Evolutionary conservation across 2,113 vertebrate genomes (phyloP), one percentile per base, ranked within the genome.

Genomic region (Cyanocitta stelleri): DNA sequence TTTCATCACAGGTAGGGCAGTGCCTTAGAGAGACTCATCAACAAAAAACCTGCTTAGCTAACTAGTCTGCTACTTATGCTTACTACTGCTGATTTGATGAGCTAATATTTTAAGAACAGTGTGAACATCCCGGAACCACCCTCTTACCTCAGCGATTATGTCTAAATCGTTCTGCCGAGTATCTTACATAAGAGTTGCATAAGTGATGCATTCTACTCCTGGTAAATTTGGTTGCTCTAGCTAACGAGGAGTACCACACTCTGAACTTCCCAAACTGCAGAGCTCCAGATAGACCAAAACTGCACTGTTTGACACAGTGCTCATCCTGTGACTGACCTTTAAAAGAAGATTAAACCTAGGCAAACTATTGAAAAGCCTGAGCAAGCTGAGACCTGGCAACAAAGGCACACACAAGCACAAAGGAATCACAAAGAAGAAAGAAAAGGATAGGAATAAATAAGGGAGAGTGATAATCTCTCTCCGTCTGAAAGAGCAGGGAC

Each of bases 31-130:
- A 92, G 24, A 79, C 20, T 93, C 77, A 66, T 68, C 62, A 82
- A 79, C 82, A 85, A 62, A 67, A 73, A 83, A 59, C 67, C 58
- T 95, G 85, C 92, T 96, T 80, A 90, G 86, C 85, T 92, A 83
- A 95, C 49, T 75, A 55, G 69, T 58, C 82, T 93, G n/a, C 46
- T 73, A 64, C 76, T 93, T 96, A 75, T 80, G 80, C 85, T 92
- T 85, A 77, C 66, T 81, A 44, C 44, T 92, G 86, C 80, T 95
- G 90, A 90, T 93, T 79, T 74, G 64, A 90, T 95, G 83, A 97
- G 85, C 58, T 96, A 90, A 90, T 95, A 85, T 89, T 96, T 95
- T 87, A 91, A 88, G 88, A 97, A 74, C 90, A 71, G 69, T 95
- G 39, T 72, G 44, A 94, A 84, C 67, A 89, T 93, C 90, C 71